Conservation (phyloP, 2,888 invertebrate species). For the Cryptocheilus praepositus region DNA sequence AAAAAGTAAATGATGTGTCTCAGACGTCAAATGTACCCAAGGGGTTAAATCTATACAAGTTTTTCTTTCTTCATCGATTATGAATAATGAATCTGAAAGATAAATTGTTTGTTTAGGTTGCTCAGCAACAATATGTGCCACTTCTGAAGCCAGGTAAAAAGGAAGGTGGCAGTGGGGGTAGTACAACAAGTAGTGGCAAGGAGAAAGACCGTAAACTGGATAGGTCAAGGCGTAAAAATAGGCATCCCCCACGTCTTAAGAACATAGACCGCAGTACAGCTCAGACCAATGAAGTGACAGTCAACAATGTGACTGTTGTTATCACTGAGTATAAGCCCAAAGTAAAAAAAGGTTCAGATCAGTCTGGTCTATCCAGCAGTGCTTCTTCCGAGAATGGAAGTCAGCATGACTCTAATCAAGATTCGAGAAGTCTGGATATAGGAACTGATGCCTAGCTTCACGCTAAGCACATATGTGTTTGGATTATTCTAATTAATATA, state of each 20-base stretch:
- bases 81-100: conserved; percentile 2
- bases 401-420: conserved; percentile 76
- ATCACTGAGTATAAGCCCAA: conserved; percentile 97
- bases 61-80: too few species aligned
- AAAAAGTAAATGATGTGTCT: too few species aligned
- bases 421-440: conserved; percentile 75
- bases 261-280: conserved; percentile 95
- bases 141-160: conserved; percentile 75
- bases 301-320: conserved; percentile 96
- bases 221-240: conserved; percentile 70
- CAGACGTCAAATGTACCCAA: too few species aligned
- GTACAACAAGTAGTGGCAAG: conserved; percentile 64
- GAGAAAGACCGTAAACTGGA: conserved; percentile 72
- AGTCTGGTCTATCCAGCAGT: conserved; percentile 75
- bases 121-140: conserved; percentile 73
- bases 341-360: conserved; percentile 73
- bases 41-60: too few species aligned
- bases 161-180: conserved; percentile 72
- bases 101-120: conserved; percentile 58
- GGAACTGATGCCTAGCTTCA: conserved; percentile 72
- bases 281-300: conserved; percentile 95
- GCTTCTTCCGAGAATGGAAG: conserved; percentile 76
- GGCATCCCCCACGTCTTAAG: conserved; percentile 88
- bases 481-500: conserved; percentile 65
- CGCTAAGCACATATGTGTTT: conserved; percentile 55